These are phyloP conservation scores for Cosmia trapezina DNA, from an alignment of 2,888 invertebrate species.

Conservation along the genomic window DNA sequence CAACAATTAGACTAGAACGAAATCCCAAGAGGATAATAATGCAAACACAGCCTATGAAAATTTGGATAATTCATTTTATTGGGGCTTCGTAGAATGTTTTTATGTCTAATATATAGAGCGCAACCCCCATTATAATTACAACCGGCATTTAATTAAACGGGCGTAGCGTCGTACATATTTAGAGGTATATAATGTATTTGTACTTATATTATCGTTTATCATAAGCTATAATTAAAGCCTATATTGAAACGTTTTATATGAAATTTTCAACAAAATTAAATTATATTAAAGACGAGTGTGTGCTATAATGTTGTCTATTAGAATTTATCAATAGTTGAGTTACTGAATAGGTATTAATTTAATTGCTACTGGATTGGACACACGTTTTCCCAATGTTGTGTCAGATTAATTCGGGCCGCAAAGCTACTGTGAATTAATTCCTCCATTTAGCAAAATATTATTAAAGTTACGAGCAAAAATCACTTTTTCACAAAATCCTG, in stretches of 20 bases:
- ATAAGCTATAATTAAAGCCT: constrained; percentile 30
- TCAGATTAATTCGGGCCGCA: not conserved
- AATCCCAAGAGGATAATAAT: not conserved
- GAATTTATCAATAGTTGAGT: not conserved
- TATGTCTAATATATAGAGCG: constrained; percentile 60
- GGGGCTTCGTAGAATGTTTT: constrained; percentile 54
- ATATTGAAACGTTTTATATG: constrained; percentile 13
- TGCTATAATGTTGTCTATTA: not conserved
- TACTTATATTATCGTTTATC: constrained; percentile 33
- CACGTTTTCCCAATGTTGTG: not conserved
- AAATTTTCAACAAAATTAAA: constrained; percentile 18
- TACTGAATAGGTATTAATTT: constrained; percentile 4
- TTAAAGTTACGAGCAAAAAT: constrained; percentile 26
- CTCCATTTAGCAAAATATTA: not conserved
- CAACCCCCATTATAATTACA: constrained; percentile 60
- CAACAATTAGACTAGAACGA: not conserved
- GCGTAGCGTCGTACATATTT: constrained; percentile 27
- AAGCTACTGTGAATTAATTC: not conserved
- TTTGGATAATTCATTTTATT: constrained; percentile 50
- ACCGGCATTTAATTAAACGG: constrained; percentile 62
- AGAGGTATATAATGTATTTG: constrained; percentile 1
- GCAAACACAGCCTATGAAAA: constrained; percentile 9
- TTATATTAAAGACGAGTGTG: not conserved
- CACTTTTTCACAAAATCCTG: constrained; percentile 22
- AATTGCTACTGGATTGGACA: constrained; percentile 1